phyloP scores from a whole-genome alignment of 2,888 invertebrate species.

The Ariolimax columbianus region DNA sequence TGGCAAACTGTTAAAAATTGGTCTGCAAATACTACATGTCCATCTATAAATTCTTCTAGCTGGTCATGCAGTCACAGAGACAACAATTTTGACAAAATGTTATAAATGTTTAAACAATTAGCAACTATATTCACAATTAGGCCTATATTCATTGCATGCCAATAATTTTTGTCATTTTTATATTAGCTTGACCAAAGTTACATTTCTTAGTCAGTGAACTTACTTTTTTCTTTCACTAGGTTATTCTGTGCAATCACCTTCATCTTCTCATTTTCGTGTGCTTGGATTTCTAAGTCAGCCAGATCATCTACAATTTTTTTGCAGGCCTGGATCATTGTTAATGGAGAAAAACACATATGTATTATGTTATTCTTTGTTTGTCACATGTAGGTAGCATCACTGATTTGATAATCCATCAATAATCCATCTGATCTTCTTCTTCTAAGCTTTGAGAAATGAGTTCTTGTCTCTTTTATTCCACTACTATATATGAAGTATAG shows the following conservation, averaged over 20 bases:
- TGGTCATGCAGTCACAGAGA: no score
- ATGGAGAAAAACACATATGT: not conserved
- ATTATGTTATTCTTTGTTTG: not conserved
- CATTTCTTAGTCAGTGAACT: slow-evolving; percentile 4
- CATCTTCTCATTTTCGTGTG: slow-evolving; percentile 64
- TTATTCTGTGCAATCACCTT: slow-evolving; percentile 60
- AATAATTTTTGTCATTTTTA: not conserved
- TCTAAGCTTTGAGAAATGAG: no score
- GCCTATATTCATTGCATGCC: not conserved
- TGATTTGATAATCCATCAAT: not conserved
- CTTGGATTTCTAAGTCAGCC: slow-evolving; percentile 63
- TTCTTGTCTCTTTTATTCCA: no score
- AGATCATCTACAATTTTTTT: slow-evolving; percentile 61
- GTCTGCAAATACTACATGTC: no score
- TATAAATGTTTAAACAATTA: not conserved
- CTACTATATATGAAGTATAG: no score
- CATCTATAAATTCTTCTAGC: no score
- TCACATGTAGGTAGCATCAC: not conserved
- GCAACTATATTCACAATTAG: not conserved
- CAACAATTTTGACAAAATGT: not conserved
- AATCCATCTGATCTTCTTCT: no score
- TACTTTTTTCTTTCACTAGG: slow-evolving; percentile 64
- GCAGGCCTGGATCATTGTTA: slow-evolving; percentile 58
- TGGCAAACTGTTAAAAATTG: no score
- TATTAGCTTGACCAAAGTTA: not conserved